Base-by-base conservation (phyloP, 2,888 invertebrate species). In the Himalopsyche tibetana region DNA sequence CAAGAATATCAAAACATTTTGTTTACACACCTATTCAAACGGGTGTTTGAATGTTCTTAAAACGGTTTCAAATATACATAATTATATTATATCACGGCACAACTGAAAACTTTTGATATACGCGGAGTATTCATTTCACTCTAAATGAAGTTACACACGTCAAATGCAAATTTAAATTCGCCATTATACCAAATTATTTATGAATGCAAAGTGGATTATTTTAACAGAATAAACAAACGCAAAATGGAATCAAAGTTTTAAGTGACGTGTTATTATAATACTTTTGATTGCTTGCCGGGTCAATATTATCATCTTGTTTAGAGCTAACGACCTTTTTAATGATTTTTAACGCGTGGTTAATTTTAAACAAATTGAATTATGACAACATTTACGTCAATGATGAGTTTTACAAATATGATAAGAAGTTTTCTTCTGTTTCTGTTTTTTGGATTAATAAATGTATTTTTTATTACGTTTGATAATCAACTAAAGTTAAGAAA, bases 181-280 rank as follows among this genome's bases (percentile, higher is more conserved):
- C 63, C 28, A 63, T 28, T 63, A 63, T 63, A 28, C 19, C 2
- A 63, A 63, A 63, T 19, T 63, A 63, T 63, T 63, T 63, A 63
- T 63, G 63, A 63, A 63, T 63, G 63, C n/a, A 19, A 63, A 63
- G 63, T 63, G 63, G 63, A 63, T 63, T 63, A 63, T 63, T 63
- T 63, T 63, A 63, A 63, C 28, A 12, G 19, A 63, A 63, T 63
- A 63, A 51, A 63, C 63, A 63, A 63, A 63, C 63, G 8, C 28
- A 19, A 63, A 63, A 63, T 63, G 28, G 11, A 63, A 63, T 63
- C 63, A 63, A n/a, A 63, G 63, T 63, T n/a, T 63, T 63, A 12
- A 19, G 63, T 63, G 63, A 11, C 63, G 28, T 28, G 3, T 63
- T 63, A 63, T 63, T 63, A 63, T 63, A 63, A 19, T 19, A 19